Evolutionary conservation across 2,888 invertebrate genomes (phyloP), one percentile per base, ranked within the genome.

Genomic region (Trypoxylon attenuatum): DNA sequence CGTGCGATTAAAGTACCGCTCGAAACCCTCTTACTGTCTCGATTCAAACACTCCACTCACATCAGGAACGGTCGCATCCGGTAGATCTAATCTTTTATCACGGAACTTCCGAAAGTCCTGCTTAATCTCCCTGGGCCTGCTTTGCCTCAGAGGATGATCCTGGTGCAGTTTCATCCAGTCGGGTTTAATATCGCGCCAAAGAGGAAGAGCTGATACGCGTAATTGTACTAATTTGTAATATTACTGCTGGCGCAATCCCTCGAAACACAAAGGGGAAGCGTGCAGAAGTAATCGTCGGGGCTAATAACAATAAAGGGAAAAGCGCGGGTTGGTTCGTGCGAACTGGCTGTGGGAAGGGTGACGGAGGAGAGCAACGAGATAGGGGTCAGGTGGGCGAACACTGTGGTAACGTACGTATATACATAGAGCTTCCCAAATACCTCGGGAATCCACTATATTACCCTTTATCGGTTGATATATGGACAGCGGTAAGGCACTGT

Each of bases 391-490:
- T 46, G 13, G 15, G 25, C 8, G 21, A 16, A 27, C 33, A 54
- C 8, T 19, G 38, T 25, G 16, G 41, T 42, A 47, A 8, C 5
- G 46, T 38, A 38, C 33, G 43, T 41, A n/a, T n/a, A 38, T 54
- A 59, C 58, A 56, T 56, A 60, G 51, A 64, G 64, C 19, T 41
- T 29, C 46, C 42, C 57, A 56, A 39, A 58, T 69, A 47, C 49
- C 65, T 41, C 43, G 51, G 58, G 63, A 73, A 71, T 77, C 68
- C 66, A 63, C 60, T 75, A 70, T 69, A 74, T 74, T 74, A 77
- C 59, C 71, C 69, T 80, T 80, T 80, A 77, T 78, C 78, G 73
- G 55, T 43, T 71, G 46, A 76, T 75, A 77, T 75, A 79, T 80
- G 75, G 71, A 75, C 73, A 41, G 55, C 60, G 69, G 69, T 78